phyloP scores from a whole-genome alignment of 2,113 vertebrate species.

The Myotis brandtii region DNA sequence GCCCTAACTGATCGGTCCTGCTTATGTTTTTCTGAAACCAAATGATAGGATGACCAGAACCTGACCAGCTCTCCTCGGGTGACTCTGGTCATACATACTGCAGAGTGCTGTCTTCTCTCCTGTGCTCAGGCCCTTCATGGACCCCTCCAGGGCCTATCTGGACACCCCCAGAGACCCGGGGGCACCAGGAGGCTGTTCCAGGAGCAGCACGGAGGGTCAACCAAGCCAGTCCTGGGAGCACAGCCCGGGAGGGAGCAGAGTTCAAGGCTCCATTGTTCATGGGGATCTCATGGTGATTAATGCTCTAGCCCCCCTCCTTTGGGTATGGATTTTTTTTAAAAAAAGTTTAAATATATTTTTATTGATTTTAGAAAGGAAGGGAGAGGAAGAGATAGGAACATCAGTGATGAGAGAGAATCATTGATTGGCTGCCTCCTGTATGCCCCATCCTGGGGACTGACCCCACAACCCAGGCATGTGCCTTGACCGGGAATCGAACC shows the following conservation, averaged over 20 bases:
- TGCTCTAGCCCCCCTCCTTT: not conserved
- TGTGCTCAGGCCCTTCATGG: too few relatives aligned
- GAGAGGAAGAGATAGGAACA: too few relatives aligned
- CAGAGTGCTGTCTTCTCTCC: not conserved
- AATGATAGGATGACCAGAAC: not conserved
- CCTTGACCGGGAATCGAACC: too few relatives aligned
- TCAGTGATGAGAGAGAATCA: too few relatives aligned
- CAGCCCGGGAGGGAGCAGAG: not conserved
- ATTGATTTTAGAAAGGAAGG: too few relatives aligned
- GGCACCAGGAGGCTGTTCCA: not conserved
- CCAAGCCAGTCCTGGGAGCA: not conserved
- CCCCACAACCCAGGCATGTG: too few relatives aligned
- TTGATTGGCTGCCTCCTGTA: too few relatives aligned
- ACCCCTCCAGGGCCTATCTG: not conserved
- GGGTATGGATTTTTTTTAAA: not conserved
- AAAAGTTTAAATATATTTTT: too few relatives aligned
- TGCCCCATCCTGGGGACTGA: too few relatives aligned
- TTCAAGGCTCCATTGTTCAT: not conserved
- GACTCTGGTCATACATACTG: rapidly evolving
- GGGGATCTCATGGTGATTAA: not conserved
- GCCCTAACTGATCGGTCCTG: not conserved
- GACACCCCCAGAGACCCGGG: not conserved
- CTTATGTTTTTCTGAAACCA: not conserved
- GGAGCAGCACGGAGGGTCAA: not conserved
- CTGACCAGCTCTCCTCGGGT: not conserved